Conservation (phyloP, 2,797 vertebrate genomes). For the Myioborus melanocephalus region DNA sequence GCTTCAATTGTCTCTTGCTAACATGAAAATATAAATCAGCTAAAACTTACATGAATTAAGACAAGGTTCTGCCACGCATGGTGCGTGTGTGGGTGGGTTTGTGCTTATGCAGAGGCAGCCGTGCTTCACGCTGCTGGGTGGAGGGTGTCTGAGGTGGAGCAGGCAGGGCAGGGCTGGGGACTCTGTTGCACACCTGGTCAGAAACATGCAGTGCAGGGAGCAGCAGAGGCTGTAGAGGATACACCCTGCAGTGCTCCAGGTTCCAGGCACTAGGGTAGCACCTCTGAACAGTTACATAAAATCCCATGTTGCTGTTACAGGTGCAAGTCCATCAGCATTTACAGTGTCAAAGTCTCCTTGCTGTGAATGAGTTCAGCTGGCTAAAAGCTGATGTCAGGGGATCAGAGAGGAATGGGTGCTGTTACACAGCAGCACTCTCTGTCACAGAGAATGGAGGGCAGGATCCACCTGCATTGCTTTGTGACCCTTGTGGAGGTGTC, state of each 20-base stretch:
- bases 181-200: rapidly evolving
- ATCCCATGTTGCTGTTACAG: neutral
- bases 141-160: neutral
- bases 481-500: neutral
- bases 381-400: neutral
- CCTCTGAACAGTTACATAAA: neutral
- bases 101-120: neutral
- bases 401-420: neutral
- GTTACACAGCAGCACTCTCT: rapidly evolving
- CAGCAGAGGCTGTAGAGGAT: neutral
- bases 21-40: neutral
- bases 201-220: neutral
- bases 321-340: neutral
- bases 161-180: neutral
- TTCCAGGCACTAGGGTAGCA: neutral
- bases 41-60: neutral
- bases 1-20: neutral
- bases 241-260: neutral
- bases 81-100: neutral
- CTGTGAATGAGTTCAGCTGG: neutral
- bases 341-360: neutral
- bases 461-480: neutral
- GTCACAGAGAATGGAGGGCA: neutral
- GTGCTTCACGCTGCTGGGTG: rapidly evolving
- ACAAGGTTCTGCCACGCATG: rapidly evolving